Conservation (phyloP, 1,140 invertebrate genomes). For the Drosophila ficusphila region DNA sequence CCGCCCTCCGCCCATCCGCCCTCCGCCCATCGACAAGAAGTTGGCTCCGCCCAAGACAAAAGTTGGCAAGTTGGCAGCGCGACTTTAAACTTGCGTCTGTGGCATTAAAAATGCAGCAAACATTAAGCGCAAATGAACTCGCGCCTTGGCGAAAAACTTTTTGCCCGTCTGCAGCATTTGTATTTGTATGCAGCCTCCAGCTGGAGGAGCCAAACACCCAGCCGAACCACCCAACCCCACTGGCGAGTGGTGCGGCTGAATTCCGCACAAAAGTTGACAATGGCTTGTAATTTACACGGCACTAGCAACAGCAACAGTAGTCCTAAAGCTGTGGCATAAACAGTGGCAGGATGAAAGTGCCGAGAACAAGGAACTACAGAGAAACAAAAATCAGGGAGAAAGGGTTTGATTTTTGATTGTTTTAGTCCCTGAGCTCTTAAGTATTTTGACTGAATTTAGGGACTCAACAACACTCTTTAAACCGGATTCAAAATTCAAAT, state of each 20-base stretch:
- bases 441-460: too few species aligned
- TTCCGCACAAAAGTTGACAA: conserved; percentile 67
- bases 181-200: conserved; percentile 53
- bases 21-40: conserved; percentile 22
- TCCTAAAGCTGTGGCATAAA: conserved; percentile 12
- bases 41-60: conserved; percentile 35
- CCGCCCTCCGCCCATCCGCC: background rate
- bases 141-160: conserved; percentile 25
- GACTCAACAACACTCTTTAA: too few species aligned
- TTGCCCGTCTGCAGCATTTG: conserved; percentile 55
- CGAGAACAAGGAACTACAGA: background rate
- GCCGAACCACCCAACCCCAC: background rate
- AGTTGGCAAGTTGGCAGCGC: conserved; percentile 23
- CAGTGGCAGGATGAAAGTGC: background rate
- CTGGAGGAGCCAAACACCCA: background rate
- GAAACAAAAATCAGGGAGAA: background rate
- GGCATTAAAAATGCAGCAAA: conserved; percentile 73
- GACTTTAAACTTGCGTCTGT: conserved; percentile 47
- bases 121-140: conserved; percentile 77
- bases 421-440: too few species aligned
- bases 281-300: conserved; percentile 74
- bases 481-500: background rate
- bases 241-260: conserved; percentile 31
- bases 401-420: background rate
- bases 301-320: conserved; percentile 45